Evolutionary conservation across 2,888 invertebrate genomes (phyloP).

Genomic region (Patella ulyssiponensis): DNA sequence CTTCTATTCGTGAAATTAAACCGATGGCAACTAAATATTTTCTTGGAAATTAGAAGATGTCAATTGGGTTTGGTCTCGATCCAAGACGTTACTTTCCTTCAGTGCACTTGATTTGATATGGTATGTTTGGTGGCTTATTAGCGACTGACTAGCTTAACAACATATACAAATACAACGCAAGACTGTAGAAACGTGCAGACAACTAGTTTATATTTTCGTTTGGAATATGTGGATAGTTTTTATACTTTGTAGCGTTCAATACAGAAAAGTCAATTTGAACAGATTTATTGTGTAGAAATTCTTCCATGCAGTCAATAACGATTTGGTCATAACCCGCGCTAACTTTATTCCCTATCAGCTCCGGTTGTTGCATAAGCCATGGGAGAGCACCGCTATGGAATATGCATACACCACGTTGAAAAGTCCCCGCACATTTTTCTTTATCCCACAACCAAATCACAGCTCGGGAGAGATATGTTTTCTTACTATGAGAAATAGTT

Average conservation of each 20-base stretch:
- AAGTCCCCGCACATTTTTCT: conserved; percentile 37
- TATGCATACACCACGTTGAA: conserved; percentile 47
- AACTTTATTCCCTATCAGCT: conserved; percentile 68
- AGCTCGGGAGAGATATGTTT: conserved; percentile 48
- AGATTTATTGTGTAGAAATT: conserved; percentile 8
- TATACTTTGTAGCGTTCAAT: neutral
- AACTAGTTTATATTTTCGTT: too few relatives aligned
- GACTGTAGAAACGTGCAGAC: too few relatives aligned
- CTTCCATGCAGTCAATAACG: conserved; percentile 39
- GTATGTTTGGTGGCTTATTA: too few relatives aligned
- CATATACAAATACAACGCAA: too few relatives aligned
- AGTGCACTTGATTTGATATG: too few relatives aligned
- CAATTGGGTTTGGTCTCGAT: too few relatives aligned
- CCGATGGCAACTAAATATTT: too few relatives aligned
- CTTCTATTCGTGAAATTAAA: too few relatives aligned
- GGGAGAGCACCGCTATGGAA: conserved; percentile 55
- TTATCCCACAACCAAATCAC: conserved; percentile 50
- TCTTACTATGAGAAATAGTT: conserved; percentile 42
- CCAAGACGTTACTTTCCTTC: too few relatives aligned
- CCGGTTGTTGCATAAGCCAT: conserved; percentile 51
- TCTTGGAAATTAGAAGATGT: too few relatives aligned
- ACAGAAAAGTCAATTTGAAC: too few relatives aligned
- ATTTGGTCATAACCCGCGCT: conserved; percentile 41
- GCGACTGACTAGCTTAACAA: too few relatives aligned
- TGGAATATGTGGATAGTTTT: neutral